phyloP scores from a whole-genome alignment of 2,113 vertebrate genomes.

The Bufo gargarizans region DNA sequence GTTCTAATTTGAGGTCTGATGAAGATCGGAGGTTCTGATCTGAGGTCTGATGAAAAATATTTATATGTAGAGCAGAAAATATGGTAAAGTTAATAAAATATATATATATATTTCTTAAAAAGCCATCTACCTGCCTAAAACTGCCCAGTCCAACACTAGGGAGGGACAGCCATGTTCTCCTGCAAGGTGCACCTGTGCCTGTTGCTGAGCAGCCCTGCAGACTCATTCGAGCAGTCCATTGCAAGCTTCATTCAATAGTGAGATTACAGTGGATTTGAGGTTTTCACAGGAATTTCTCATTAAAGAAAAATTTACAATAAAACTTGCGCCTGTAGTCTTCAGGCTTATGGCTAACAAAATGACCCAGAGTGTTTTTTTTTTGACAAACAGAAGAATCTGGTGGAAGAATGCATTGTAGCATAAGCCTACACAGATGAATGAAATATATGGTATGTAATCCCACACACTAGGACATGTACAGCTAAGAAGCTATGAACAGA shows the following conservation, averaged over 20 bases:
- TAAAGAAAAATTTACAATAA: background rate
- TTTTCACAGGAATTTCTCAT: background rate
- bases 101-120: too few species aligned
- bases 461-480: slow-evolving; percentile 8
- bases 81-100: too few species aligned
- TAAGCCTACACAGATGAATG: slow-evolving; percentile 37
- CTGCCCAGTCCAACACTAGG: too few species aligned
- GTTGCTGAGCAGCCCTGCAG: background rate
- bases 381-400: background rate
- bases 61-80: too few species aligned
- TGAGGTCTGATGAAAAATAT: too few species aligned
- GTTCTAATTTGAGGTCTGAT: too few species aligned
- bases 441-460: slow-evolving; percentile 40
- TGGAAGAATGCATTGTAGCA: slow-evolving; percentile 17
- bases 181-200: background rate
- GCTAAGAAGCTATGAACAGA: background rate
- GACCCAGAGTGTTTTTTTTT: background rate
- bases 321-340: too few species aligned
- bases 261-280: background rate
- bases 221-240: too few species aligned
- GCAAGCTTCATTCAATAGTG: too few species aligned
- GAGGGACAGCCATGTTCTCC: too few species aligned
- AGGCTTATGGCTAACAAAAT: background rate
- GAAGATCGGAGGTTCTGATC: too few species aligned
- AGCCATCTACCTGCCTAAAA: too few species aligned